A percentile compares a stretch with the other conserved stretches of the same genome.
These are phyloP conservation scores for Myotis vivesi DNA, from an alignment of 2,797 vertebrate genomes.

Conservation along the genomic window DNA sequence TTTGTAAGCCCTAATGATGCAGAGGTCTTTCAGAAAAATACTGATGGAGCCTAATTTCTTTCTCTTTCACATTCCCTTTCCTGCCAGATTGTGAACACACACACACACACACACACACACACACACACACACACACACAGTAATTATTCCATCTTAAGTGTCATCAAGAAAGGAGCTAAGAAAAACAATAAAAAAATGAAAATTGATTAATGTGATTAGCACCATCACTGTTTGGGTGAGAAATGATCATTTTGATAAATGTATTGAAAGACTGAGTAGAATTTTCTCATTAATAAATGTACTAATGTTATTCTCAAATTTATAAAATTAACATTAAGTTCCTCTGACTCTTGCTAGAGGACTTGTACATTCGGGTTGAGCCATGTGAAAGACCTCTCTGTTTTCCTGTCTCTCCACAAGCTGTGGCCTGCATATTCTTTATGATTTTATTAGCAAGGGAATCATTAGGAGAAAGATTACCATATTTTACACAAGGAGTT, in stretches of 20 bases:
- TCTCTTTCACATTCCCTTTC: not conserved
- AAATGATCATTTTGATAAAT: conserved; percentile 1
- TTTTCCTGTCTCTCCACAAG: not conserved
- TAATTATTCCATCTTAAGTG: not conserved
- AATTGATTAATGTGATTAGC: not conserved
- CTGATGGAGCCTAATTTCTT: not conserved
- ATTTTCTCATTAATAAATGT: not conserved
- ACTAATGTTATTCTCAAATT: not conserved
- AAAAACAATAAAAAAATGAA: conserved; percentile 12
- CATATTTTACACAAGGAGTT: not conserved
- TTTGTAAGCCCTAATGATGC: not conserved
- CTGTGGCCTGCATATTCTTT: not conserved
- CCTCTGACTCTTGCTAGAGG: not conserved
- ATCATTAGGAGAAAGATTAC: not conserved
- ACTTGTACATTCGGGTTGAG: not conserved
- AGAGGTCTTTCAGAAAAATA: not conserved
- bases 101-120: no score
- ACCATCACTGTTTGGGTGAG: not conserved
- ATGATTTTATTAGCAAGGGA: not conserved
- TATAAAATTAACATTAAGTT: not conserved
- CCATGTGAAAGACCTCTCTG: not conserved
- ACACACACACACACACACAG: no score
- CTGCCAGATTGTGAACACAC: not conserved
- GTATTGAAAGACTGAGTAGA: not conserved
- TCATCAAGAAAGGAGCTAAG: not conserved